These are phyloP conservation scores for Synchiropus splendidus DNA, from an alignment of 2,113 vertebrate genomes.

Conservation along the genomic window DNA sequence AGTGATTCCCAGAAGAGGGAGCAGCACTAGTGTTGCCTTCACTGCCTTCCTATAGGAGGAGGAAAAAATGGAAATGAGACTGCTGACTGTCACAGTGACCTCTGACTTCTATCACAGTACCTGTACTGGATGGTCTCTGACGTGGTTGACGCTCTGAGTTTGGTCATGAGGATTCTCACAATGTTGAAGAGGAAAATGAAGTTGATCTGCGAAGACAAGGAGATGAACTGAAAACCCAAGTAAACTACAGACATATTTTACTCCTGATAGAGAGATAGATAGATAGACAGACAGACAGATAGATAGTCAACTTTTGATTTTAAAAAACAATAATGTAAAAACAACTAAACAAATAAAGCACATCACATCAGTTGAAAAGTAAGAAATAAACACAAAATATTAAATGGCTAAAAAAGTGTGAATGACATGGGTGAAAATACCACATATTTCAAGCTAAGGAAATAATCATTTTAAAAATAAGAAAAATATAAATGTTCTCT, in stretches of 20 bases:
- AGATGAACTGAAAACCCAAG: not conserved
- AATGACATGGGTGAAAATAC: no score
- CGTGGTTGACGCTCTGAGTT: slow-evolving; percentile 87
- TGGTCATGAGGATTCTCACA: slow-evolving; percentile 92
- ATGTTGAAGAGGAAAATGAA: slow-evolving; percentile 97
- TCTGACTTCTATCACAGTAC: slow-evolving; percentile 12
- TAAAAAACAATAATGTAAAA: not conserved
- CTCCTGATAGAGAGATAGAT: no score
- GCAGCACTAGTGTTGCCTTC: slow-evolving; percentile 91
- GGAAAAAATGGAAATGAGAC: not conserved
- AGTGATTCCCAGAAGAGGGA: slow-evolving; percentile 95
- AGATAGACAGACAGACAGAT: no score
- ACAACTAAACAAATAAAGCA: no score
- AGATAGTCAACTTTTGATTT: no score
- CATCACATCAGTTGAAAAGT: no score
- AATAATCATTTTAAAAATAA: no score
- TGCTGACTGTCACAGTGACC: not conserved
- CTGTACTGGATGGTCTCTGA: slow-evolving; percentile 86
- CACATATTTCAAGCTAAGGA: no score
- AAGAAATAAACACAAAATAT: no score
- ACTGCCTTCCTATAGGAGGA: slow-evolving; percentile 82
- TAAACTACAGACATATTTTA: no score
- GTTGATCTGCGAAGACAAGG: slow-evolving; percentile 74
- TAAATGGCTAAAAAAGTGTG: no score
- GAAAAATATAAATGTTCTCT: no score